Evolutionary conservation across 1,140 invertebrate species (phyloP).

Genomic region (Platorchestia sp.): DNA sequence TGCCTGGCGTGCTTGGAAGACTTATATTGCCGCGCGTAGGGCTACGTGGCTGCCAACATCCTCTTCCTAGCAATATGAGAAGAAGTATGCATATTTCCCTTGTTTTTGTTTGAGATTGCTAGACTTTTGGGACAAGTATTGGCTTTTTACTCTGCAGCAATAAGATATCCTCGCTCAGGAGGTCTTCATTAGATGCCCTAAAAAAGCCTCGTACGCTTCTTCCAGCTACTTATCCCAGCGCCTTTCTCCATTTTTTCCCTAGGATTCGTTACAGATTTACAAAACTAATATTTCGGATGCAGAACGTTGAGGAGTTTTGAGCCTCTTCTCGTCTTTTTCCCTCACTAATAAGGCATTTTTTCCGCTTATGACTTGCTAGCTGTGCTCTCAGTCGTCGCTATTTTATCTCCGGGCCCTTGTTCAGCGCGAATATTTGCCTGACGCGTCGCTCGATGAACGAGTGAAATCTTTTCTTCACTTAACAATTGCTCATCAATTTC

Average conservation of each 20-base stretch:
- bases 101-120: not conserved
- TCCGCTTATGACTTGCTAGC: not conserved
- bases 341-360: not conserved
- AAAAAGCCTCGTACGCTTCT: not conserved
- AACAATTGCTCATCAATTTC: not conserved
- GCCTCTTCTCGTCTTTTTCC: not conserved
- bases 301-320: not conserved
- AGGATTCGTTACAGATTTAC: not conserved
- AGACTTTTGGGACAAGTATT: conserved; percentile 7
- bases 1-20: too few species aligned
- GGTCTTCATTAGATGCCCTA: not conserved
- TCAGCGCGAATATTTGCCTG: not conserved
- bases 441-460: not conserved
- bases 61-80: not conserved
- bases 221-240: not conserved
- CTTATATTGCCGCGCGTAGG: too few species aligned
- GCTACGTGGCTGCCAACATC: not conserved
- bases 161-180: not conserved
- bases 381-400: not conserved
- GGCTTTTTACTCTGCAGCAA: conserved; percentile 16
- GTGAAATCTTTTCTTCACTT: not conserved
- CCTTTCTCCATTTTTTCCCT: not conserved
- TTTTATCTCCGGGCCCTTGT: not conserved
- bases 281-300: not conserved
- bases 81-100: not conserved